Conservation (phyloP, 2,888 invertebrate species). For the Orthosia cruda region DNA sequence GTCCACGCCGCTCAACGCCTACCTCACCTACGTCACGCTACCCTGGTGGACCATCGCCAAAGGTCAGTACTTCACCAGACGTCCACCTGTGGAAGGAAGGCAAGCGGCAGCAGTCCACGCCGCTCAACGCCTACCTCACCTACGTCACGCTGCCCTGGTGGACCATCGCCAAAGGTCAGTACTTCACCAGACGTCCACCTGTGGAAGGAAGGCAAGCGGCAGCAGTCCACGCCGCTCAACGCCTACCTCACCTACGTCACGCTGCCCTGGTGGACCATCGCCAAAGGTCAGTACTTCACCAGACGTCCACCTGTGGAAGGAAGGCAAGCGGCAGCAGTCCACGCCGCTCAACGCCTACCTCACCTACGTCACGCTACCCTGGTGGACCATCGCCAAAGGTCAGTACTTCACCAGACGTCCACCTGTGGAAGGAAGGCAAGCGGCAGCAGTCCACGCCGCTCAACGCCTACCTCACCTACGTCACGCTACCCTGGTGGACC, state of each 20-base stretch:
- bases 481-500: conserved; percentile 99
- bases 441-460: conserved; percentile 98
- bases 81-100: conserved; percentile 99
- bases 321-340: conserved; percentile 98
- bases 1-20: conserved; percentile 98
- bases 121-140: conserved; percentile 98
- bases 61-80: conserved; percentile 97
- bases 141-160: conserved; percentile 99
- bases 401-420: conserved; percentile 98
- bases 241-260: conserved; percentile 99
- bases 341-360: conserved; percentile 98
- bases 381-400: conserved; percentile 99
- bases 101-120: conserved; percentile 97
- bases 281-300: conserved; percentile 97
- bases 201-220: conserved; percentile 99
- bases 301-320: conserved; percentile 99
- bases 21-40: conserved; percentile 99
- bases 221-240: conserved; percentile 98
- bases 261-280: conserved; percentile 99
- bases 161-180: conserved; percentile 97
- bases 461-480: conserved; percentile 99
- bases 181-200: conserved; percentile 99
- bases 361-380: conserved; percentile 99
- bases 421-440: conserved; percentile 99
- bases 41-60: conserved; percentile 99